Conservation (phyloP, 2,888 invertebrate species). For the Ochlodes sylvanus region DNA sequence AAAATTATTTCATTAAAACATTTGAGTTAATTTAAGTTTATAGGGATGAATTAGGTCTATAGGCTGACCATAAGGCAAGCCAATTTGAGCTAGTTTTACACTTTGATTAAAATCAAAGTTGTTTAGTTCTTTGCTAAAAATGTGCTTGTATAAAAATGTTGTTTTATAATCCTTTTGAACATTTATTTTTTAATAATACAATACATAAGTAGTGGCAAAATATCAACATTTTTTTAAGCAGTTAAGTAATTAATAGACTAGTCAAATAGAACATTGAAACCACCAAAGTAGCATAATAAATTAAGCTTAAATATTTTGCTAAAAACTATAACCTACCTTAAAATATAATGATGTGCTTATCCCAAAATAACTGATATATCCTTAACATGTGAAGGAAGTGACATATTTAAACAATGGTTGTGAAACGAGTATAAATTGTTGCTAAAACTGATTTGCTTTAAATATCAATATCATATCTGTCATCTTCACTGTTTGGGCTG, state of each 20-base stretch:
- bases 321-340: slow-evolving; percentile 6
- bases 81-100: too few species aligned
- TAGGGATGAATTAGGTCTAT: too few species aligned
- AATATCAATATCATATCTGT: slow-evolving; percentile 81
- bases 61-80: too few species aligned
- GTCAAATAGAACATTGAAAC: slow-evolving; percentile 12
- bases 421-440: slow-evolving; percentile 11
- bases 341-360: slow-evolving; percentile 30
- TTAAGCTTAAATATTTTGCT: slow-evolving; percentile 22
- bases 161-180: not conserved
- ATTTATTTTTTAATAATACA: slow-evolving; percentile 6
- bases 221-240: slow-evolving; percentile 1
- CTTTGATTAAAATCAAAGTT: too few species aligned
- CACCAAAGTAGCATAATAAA: slow-evolving; percentile 25
- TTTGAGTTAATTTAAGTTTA: too few species aligned
- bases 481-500: slow-evolving; percentile 81
- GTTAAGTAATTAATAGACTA: slow-evolving; percentile 23
- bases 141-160: not conserved
- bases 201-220: slow-evolving; percentile 9
- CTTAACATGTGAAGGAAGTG: slow-evolving; percentile 12
- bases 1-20: too few species aligned
- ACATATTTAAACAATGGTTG: slow-evolving; percentile 30
- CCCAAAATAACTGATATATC: slow-evolving; percentile 3
- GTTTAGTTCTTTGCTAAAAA: not conserved
- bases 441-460: slow-evolving; percentile 52